These are phyloP conservation scores for Grammomys dolichurus DNA, from an alignment of 2,113 vertebrate species.

Conservation along the genomic window DNA sequence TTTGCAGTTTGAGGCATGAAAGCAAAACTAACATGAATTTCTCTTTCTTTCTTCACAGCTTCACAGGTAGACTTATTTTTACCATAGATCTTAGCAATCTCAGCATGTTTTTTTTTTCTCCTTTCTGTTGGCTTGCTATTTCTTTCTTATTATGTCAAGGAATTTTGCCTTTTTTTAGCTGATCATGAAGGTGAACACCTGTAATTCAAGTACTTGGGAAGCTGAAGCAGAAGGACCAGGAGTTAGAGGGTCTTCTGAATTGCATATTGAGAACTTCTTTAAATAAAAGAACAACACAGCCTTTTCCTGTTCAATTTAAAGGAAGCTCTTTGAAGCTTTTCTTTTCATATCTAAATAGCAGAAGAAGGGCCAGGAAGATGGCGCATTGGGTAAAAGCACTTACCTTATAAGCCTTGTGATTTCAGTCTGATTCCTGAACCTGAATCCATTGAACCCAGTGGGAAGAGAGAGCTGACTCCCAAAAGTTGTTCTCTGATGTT, in stretches of 20 bases:
- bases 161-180: background rate
- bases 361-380: background rate
- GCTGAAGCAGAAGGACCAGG: background rate
- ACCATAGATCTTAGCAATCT: background rate
- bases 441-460: background rate
- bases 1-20: background rate
- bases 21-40: background rate
- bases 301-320: background rate
- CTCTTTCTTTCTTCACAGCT: slow-evolving; percentile 18
- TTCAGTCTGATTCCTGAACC: background rate
- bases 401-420: background rate
- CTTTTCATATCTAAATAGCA: background rate
- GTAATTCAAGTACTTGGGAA: background rate
- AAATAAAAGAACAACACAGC: background rate
- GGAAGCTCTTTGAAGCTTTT: background rate
- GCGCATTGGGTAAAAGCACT: background rate
- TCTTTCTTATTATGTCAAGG: background rate
- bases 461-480: background rate
- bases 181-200: background rate
- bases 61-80: slow-evolving; percentile 1
- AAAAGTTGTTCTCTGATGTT: background rate
- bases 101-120: background rate
- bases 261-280: background rate
- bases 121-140: background rate
- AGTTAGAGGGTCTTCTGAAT: background rate